Conservation (phyloP, 2,888 invertebrate genomes). For the Parasteatoda lunata region DNA sequence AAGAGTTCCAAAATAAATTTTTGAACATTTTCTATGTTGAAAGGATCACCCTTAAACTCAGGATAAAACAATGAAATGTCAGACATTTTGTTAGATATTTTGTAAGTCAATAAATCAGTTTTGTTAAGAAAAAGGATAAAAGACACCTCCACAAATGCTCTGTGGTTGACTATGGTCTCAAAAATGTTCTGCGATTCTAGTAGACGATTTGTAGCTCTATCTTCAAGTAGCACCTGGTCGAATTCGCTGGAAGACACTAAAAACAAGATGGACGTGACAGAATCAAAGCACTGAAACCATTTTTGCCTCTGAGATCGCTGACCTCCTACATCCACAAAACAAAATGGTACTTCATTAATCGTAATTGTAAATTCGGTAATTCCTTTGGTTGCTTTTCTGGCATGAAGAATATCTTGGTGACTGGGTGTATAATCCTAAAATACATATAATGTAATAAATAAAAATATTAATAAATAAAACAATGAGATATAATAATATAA, state of each 20-base stretch:
- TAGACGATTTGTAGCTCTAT: slow-evolving; percentile 92
- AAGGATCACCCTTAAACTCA: slow-evolving; percentile 76
- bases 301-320: slow-evolving; percentile 98
- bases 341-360: slow-evolving; percentile 95
- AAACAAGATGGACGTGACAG: slow-evolving; percentile 97
- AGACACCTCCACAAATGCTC: slow-evolving; percentile 93
- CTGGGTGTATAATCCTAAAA: slow-evolving; percentile 83
- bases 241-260: slow-evolving; percentile 98
- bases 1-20: slow-evolving; percentile 92
- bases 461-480: not conserved
- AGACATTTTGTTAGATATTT: slow-evolving; percentile 80
- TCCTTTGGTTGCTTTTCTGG: slow-evolving; percentile 98
- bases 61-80: slow-evolving; percentile 74
- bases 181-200: slow-evolving; percentile 97
- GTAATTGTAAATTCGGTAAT: slow-evolving; percentile 83
- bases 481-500: not conserved
- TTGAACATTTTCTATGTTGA: slow-evolving; percentile 86
- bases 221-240: slow-evolving; percentile 80
- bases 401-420: slow-evolving; percentile 95
- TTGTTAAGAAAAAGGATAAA: slow-evolving; percentile 99
- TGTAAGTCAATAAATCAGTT: slow-evolving; percentile 93
- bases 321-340: slow-evolving; percentile 97
- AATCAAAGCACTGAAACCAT: slow-evolving; percentile 99
- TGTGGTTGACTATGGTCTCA: slow-evolving; percentile 98
- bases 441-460: not conserved